phyloP scores from a whole-genome alignment of 2,888 invertebrate genomes.

The Brachypterus glaber region DNA sequence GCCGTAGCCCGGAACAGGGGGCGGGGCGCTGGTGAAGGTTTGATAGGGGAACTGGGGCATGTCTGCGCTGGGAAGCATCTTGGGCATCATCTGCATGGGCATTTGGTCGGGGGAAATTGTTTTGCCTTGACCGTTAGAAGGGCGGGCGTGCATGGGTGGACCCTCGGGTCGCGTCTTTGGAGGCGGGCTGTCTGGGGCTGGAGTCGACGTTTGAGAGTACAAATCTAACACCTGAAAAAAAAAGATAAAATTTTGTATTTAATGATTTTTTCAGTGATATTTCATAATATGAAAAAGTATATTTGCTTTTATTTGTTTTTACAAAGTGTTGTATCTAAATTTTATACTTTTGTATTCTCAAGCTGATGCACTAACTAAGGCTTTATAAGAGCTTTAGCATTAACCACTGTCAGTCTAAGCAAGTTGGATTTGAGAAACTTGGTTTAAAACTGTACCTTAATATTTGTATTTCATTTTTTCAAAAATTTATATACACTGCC shows the following conservation, averaged over 20 bases:
- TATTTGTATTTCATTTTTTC: no score
- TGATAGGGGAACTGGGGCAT: conserved; percentile 35
- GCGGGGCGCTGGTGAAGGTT: conserved; percentile 32
- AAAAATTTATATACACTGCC: no score
- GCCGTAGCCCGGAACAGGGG: conserved; percentile 12
- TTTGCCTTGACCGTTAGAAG: conserved; percentile 50
- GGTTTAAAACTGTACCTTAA: no score
- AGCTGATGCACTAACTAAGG: no score
- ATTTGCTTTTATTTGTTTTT: no score
- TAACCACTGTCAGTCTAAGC: no score
- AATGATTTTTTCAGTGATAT: no score
- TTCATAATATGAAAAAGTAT: no score
- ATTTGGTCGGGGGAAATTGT: conserved; percentile 27
- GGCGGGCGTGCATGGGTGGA: conserved; percentile 22
- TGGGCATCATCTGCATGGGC: conserved; percentile 22
- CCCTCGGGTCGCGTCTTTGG: conserved; percentile 25
- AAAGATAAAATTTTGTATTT: conserved; percentile 45
- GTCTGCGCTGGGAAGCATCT: conserved; percentile 31
- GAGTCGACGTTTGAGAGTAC: conserved; percentile 60
- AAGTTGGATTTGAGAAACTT: no score
- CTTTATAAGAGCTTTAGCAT: no score
- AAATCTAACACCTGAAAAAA: conserved; percentile 56
- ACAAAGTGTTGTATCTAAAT: no score
- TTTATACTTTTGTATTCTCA: no score
- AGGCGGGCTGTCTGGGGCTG: conserved; percentile 60